Percentiles rank a stretch among this genome's conserved stretches.
Evolutionary conservation across 2,888 invertebrate species (phyloP).

Genomic region (Automeris io): DNA sequence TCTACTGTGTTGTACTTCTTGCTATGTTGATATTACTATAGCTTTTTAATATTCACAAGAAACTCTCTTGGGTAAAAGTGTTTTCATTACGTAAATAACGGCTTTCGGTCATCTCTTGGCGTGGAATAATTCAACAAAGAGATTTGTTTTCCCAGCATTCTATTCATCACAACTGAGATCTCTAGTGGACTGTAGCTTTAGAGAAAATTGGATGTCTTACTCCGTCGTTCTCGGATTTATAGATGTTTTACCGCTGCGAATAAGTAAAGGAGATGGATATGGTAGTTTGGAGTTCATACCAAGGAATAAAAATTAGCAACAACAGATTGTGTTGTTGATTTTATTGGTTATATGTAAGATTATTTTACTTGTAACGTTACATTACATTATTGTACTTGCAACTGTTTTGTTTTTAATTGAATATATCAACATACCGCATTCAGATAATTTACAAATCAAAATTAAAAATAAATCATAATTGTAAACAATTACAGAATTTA

Average conservation of each 20-base stretch:
- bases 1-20: no score
- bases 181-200: constrained; percentile 65
- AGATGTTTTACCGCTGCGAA: constrained; percentile 41
- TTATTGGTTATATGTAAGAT: no score
- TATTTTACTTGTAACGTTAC: no score
- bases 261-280: constrained; percentile 20
- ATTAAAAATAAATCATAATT: no score
- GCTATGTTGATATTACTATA: no score
- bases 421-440: no score
- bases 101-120: constrained; percentile 39
- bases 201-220: constrained; percentile 71
- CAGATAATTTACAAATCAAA: no score
- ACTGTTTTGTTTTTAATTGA: no score
- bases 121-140: constrained; percentile 53
- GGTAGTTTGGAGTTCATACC: constrained; percentile 12
- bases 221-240: constrained; percentile 57
- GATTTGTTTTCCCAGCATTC: constrained; percentile 58
- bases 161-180: constrained; percentile 67
- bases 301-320: constrained; percentile 7
- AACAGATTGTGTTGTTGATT: no score
- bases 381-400: no score
- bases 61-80: constrained; percentile 4
- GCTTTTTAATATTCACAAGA: not conserved
- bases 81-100: constrained; percentile 38
- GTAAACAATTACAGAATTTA: no score